Conservation (phyloP, 1,140 invertebrate genomes). For the Sitophilus oryzae region DNA sequence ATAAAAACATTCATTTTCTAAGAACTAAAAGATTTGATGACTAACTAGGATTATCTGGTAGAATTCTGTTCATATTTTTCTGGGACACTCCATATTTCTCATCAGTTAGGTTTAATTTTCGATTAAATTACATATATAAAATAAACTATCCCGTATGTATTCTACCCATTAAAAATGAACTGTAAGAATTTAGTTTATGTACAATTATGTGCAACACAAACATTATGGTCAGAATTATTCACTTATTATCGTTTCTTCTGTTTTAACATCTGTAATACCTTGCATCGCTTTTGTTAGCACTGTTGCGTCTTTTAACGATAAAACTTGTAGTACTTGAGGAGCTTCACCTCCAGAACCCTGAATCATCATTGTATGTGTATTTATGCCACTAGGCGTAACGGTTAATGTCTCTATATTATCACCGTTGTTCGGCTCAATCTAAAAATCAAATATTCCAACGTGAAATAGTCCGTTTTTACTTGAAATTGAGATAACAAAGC, state of each 20-base stretch:
- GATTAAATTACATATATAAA: too few relatives aligned
- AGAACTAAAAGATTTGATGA: too few relatives aligned
- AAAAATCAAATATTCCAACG: conserved; percentile 15
- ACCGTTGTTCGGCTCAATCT: conserved; percentile 60
- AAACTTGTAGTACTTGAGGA: conserved; percentile 72
- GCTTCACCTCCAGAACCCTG: conserved; percentile 61
- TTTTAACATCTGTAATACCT: conserved; percentile 50
- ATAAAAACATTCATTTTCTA: too few relatives aligned
- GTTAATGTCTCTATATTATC: conserved; percentile 63
- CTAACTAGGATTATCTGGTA: too few relatives aligned
- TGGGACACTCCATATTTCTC: too few relatives aligned
- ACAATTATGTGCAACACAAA: conserved; percentile 6
- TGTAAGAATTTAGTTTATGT: conserved; percentile 3
- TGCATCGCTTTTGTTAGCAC: conserved; percentile 72
- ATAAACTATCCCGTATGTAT: too few relatives aligned
- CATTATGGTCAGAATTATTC: conserved; percentile 32
- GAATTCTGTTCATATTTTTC: too few relatives aligned
- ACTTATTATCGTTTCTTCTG: conserved; percentile 43
- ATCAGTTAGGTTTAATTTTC: too few relatives aligned
- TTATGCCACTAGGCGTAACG: conserved; percentile 56
- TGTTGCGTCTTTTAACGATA: conserved; percentile 75
- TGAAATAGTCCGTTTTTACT: background rate
- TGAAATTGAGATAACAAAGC: too few relatives aligned
- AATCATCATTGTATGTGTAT: conserved; percentile 74
- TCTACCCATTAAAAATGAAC: too few relatives aligned